These are phyloP conservation scores for Gallinago solitaria DNA, from an alignment of 2,797 vertebrate genomes.

Conservation along the genomic window DNA sequence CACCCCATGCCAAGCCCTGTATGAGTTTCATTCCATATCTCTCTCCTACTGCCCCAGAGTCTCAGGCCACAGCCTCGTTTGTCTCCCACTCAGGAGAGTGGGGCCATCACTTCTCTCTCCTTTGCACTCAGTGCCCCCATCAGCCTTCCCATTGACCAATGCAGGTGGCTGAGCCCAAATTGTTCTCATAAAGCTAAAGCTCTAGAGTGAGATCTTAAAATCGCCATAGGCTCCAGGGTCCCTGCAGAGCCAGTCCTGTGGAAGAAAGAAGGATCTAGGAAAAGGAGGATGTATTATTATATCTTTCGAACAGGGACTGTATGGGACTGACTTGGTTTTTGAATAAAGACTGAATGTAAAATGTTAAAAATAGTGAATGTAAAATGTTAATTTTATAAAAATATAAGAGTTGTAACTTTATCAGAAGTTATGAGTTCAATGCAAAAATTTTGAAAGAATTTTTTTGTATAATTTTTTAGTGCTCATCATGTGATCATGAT, in stretches of 20 bases:
- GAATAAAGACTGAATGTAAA: neutral
- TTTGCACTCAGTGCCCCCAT: neutral
- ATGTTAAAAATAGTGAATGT: neutral
- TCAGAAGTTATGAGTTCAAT: neutral
- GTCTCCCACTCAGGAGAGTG: neutral
- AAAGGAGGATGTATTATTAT: neutral
- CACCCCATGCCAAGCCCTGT: neutral
- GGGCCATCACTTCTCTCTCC: neutral
- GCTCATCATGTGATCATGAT: neutral
- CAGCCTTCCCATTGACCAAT: neutral
- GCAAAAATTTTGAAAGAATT: neutral
- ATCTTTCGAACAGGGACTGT: neutral
- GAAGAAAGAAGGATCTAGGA: neutral
- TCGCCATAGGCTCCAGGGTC: neutral
- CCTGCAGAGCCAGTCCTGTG: neutral
- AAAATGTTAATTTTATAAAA: neutral
- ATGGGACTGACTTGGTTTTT: neutral
- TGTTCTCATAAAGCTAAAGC: neutral
- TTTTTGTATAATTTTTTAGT: neutral
- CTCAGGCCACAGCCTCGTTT: neutral
- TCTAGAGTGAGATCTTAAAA: neutral
- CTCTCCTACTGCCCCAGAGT: neutral
- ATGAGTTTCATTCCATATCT: neutral
- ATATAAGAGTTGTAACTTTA: neutral
- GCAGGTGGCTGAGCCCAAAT: neutral